Percentiles rank a stretch among this genome's conserved stretches.
Conservation (phyloP, 2,888 invertebrate species). For the Metellina segmentata region DNA sequence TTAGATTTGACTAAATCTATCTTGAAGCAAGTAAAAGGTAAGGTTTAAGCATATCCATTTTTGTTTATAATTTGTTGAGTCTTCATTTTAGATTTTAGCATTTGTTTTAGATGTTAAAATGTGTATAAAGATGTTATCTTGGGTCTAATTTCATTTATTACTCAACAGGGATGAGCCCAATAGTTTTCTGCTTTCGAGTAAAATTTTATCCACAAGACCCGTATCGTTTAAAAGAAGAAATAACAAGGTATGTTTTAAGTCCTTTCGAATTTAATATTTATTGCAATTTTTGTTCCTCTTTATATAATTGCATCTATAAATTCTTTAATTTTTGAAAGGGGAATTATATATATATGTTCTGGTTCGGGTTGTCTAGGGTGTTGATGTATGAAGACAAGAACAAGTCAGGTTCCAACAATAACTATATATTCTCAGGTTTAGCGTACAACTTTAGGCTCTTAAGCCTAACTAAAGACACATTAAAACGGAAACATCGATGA, state of each 20-base stretch:
- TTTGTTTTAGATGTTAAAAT: not conserved
- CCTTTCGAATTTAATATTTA: not conserved
- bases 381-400: too few relatives aligned
- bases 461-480: too few relatives aligned
- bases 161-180: conserved; percentile 90
- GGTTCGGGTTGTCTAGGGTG: too few relatives aligned
- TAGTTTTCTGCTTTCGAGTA: conserved; percentile 96
- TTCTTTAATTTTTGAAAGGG: too few relatives aligned
- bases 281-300: not conserved
- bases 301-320: too few relatives aligned
- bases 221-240: conserved; percentile 93
- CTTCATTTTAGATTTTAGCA: too few relatives aligned
- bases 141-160: not conserved
- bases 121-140: not conserved
- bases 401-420: too few relatives aligned
- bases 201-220: conserved; percentile 99
- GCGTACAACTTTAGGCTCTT: too few relatives aligned
- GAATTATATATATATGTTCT: too few relatives aligned
- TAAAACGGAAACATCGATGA: too few relatives aligned
- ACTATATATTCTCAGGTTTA: too few relatives aligned
- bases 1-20: conserved; percentile 94
- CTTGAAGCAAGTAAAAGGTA: conserved; percentile 95
- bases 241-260: conserved; percentile 85
- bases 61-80: not conserved
- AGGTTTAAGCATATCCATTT: conserved; percentile 77